Evolutionary conservation across 2,888 invertebrate species (phyloP).

Genomic region (Hololepta plana): DNA sequence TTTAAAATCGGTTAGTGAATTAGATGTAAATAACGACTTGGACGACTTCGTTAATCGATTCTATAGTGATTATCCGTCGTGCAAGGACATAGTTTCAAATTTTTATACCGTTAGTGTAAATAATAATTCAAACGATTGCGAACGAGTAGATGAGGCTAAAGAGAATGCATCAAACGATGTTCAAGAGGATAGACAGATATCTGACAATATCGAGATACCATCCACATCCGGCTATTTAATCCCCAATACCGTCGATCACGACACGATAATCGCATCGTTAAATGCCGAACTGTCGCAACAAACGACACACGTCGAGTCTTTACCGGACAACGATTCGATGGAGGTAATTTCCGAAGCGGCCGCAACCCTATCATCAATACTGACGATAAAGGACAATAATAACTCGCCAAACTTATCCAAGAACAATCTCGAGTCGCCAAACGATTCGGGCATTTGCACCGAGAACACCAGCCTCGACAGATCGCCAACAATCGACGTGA

Average conservation of each 20-base stretch:
- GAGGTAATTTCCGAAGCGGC: slow-evolving; percentile 44
- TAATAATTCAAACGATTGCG: too few species aligned
- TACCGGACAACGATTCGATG: slow-evolving; percentile 32
- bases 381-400: slow-evolving; percentile 26
- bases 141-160: too few species aligned
- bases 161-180: slow-evolving; percentile 2
- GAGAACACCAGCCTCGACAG: slow-evolving; percentile 52
- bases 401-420: slow-evolving; percentile 9
- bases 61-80: slow-evolving; percentile 50
- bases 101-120: slow-evolving; percentile 12
- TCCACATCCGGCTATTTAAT: slow-evolving; percentile 47
- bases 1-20: slow-evolving; percentile 23
- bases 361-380: slow-evolving; percentile 38
- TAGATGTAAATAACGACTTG: slow-evolving; percentile 34
- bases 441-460: slow-evolving; percentile 54
- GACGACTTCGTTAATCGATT: slow-evolving; percentile 52
- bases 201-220: slow-evolving; percentile 31
- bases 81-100: slow-evolving; percentile 32
- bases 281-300: slow-evolving; percentile 28
- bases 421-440: slow-evolving; percentile 25
- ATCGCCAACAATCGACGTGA: slow-evolving; percentile 39
- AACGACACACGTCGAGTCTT: slow-evolving; percentile 23
- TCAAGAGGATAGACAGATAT: slow-evolving; percentile 4
- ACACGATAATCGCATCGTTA: slow-evolving; percentile 34
- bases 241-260: slow-evolving; percentile 40